phyloP scores from a whole-genome alignment of 2,888 invertebrate genomes.

The Hypomecis punctinalis region DNA sequence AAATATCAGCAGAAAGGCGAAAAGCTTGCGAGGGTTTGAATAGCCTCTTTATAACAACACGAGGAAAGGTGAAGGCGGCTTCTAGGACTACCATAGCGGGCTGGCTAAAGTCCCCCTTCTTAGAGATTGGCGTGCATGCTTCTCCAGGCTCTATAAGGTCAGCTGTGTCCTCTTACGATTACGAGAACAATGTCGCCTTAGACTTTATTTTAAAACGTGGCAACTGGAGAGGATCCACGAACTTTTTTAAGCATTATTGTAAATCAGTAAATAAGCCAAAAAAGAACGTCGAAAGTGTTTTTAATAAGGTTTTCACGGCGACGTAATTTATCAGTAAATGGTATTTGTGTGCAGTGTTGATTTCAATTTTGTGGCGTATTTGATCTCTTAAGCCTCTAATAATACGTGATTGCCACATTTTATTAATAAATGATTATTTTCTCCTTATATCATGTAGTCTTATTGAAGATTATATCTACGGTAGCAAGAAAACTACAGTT shows the following conservation, averaged over 20 bases:
- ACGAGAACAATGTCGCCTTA: conserved; percentile 1
- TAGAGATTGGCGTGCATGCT: not conserved
- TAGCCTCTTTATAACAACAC: conserved; percentile 7
- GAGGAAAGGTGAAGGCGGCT: conserved; percentile 9
- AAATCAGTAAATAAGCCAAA: not conserved
- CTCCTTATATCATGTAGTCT: too few species aligned
- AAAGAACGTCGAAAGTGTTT: not conserved
- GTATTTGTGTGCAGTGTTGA: too few species aligned
- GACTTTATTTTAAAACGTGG: conserved; percentile 7
- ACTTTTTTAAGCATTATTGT: conserved; percentile 12
- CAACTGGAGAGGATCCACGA: conserved; percentile 3
- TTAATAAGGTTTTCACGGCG: not conserved
- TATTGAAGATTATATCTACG: too few species aligned
- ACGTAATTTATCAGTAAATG: too few species aligned
- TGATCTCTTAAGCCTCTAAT: too few species aligned
- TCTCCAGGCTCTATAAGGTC: conserved; percentile 11
- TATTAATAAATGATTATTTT: too few species aligned
- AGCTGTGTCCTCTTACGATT: conserved; percentile 13
- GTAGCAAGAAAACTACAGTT: too few species aligned
- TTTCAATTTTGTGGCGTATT: too few species aligned
- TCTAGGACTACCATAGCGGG: conserved; percentile 3
- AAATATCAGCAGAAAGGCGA: too few species aligned
- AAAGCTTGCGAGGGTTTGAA: not conserved
- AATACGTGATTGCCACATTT: too few species aligned
- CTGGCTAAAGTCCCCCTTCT: conserved; percentile 6